A percentile compares a stretch with the other conserved stretches of the same genome.
Evolutionary conservation across 1,140 invertebrate genomes (phyloP).

Genomic region (Cotesia chilonis): DNA sequence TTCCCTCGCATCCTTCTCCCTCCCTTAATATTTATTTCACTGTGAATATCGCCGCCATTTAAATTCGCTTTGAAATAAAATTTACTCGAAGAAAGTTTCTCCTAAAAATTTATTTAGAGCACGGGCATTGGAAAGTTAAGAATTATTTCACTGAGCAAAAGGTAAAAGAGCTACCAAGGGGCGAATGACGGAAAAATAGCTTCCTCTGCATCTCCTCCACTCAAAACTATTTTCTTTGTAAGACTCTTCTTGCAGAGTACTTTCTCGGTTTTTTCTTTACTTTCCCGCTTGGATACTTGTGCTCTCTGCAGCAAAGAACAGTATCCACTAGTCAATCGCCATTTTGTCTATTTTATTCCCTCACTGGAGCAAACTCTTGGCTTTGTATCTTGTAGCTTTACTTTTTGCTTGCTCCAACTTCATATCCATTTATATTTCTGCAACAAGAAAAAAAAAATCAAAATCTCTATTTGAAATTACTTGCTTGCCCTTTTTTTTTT

Average conservation of each 20-base stretch:
- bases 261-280: constrained; percentile 8
- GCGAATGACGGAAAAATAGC: constrained; percentile 14
- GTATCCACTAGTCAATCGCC: neutral
- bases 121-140: neutral
- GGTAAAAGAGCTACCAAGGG: too few relatives aligned
- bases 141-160: constrained; percentile 7
- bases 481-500: neutral
- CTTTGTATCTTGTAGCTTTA: neutral
- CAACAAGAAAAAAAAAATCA: too few relatives aligned
- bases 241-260: neutral
- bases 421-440: too few relatives aligned
- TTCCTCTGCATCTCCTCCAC: constrained; percentile 6
- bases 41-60: too few relatives aligned
- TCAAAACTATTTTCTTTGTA: neutral
- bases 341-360: neutral
- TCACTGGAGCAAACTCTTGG: too few relatives aligned
- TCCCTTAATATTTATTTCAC: too few relatives aligned
- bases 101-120: neutral
- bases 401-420: neutral
- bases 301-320: neutral
- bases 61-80: too few relatives aligned
- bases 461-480: too few relatives aligned
- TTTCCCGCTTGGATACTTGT: constrained; percentile 12
- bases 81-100: too few relatives aligned
- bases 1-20: too few relatives aligned